Evolutionary conservation across 2,888 invertebrate species (phyloP).

Genomic region (Pelosia muscerda): DNA sequence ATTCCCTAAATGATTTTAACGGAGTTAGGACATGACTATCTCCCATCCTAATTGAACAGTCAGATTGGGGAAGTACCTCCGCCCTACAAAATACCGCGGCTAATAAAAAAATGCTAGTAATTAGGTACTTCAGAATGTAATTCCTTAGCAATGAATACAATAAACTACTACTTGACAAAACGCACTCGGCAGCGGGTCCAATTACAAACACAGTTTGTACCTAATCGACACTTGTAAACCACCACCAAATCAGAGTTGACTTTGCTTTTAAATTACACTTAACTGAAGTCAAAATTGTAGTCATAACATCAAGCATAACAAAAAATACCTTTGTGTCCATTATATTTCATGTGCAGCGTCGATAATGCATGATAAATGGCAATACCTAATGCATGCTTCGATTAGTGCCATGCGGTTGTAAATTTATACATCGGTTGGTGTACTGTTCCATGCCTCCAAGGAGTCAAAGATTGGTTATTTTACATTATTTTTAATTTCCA

Average conservation of each 20-base stretch:
- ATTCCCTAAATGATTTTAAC: no score
- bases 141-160: background rate
- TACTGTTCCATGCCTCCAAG: constrained; percentile 39
- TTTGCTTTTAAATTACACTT: constrained; percentile 13
- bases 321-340: constrained; percentile 18
- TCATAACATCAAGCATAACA: constrained; percentile 18
- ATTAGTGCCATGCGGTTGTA: constrained; percentile 36
- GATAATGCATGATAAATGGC: constrained; percentile 35
- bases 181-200: constrained; percentile 4
- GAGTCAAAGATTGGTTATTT: constrained; percentile 23
- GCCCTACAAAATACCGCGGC: no score
- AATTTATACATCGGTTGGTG: constrained; percentile 35
- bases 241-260: constrained; percentile 12
- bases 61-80: no score
- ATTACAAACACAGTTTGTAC: constrained; percentile 12
- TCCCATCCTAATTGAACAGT: no score
- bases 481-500: constrained; percentile 2
- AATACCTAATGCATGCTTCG: constrained; percentile 35
- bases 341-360: constrained; percentile 9
- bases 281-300: constrained; percentile 18
- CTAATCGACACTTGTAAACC: no score
- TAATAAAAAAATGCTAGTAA: background rate
- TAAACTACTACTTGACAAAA: background rate
- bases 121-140: background rate
- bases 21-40: no score